phyloP scores from a whole-genome alignment of 2,888 invertebrate species.

The Cheilosia variabilis region DNA sequence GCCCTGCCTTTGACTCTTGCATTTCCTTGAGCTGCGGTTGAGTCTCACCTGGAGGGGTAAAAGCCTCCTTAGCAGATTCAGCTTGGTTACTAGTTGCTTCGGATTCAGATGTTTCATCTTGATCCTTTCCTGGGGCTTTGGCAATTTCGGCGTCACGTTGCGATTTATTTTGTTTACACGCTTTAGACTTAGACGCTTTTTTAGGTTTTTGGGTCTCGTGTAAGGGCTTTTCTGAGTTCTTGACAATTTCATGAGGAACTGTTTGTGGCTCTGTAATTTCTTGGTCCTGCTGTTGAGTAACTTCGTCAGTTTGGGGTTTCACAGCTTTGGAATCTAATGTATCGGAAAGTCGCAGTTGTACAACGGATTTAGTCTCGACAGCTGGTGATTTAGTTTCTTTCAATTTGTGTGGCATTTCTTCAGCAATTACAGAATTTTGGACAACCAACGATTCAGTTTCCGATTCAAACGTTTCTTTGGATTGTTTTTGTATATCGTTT shows the following conservation, averaged over 20 bases:
- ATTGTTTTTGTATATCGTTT: not conserved
- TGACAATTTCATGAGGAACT: not conserved
- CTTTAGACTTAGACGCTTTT: not conserved
- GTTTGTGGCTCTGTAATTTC: not conserved
- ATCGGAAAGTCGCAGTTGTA: not conserved
- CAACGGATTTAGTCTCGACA: no score
- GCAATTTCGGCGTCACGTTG: not conserved
- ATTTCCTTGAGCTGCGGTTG: not conserved
- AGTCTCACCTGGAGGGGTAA: no score
- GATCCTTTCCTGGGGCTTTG: not conserved
- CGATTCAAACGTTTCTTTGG: not conserved
- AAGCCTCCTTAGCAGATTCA: no score
- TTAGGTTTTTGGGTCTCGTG: not conserved
- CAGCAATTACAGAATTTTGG: no score
- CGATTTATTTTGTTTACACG: not conserved
- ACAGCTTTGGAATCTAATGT: not conserved
- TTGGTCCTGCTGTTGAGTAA: not conserved
- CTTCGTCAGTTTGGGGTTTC: not conserved
- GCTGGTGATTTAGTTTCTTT: no score
- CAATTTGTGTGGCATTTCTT: no score
- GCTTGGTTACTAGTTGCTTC: no score
- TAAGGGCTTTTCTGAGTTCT: not conserved
- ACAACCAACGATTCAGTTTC: no score
- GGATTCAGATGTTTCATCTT: not conserved
- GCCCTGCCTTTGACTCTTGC: not conserved